Conservation (phyloP, 30 jellyfish, hydroid and myxozoan species). For the Clytia hemisphaerica region DNA sequence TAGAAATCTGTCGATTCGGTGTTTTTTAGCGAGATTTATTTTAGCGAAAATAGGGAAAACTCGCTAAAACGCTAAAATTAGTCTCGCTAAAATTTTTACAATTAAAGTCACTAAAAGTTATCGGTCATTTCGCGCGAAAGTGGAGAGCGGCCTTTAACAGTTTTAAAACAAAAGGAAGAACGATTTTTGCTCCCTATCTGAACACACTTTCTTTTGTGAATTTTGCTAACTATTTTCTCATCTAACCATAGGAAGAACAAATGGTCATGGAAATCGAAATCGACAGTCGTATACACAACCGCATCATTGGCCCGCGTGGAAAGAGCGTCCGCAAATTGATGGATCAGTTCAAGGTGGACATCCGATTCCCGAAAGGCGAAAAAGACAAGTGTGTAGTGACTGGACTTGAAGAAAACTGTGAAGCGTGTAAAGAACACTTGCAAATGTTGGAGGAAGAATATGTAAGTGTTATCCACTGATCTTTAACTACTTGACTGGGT, state of each 20-base stretch:
- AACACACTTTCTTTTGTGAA: too few relatives aligned
- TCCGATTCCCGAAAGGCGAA: slow-evolving; percentile 83
- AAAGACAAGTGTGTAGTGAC: slow-evolving; percentile 50
- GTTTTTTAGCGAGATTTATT: too few relatives aligned
- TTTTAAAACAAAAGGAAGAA: too few relatives aligned
- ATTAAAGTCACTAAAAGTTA: too few relatives aligned
- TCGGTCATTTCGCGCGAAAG: too few relatives aligned
- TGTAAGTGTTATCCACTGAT: slow-evolving; percentile 39
- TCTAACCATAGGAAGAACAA: slow-evolving; percentile 77
- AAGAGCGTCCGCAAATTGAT: slow-evolving; percentile 61
- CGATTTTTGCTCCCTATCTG: too few relatives aligned
- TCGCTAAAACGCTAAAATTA: too few relatives aligned
- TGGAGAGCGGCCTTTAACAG: too few relatives aligned
- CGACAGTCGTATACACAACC: slow-evolving; percentile 79
- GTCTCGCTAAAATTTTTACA: too few relatives aligned
- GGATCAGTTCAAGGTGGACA: slow-evolving; percentile 81
- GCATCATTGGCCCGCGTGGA: slow-evolving; percentile 87
- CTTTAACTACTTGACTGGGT: neutral
- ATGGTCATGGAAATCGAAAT: slow-evolving; percentile 59
- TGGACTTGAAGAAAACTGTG: slow-evolving; percentile 80
- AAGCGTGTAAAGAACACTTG: slow-evolving; percentile 83
- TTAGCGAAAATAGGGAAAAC: too few relatives aligned
- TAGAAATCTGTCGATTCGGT: too few relatives aligned
- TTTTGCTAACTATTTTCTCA: too few relatives aligned
- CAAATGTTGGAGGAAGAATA: slow-evolving; percentile 78